These are phyloP conservation scores for Pardalotus punctatus DNA, from an alignment of 2,113 vertebrate genomes.

Conservation along the genomic window DNA sequence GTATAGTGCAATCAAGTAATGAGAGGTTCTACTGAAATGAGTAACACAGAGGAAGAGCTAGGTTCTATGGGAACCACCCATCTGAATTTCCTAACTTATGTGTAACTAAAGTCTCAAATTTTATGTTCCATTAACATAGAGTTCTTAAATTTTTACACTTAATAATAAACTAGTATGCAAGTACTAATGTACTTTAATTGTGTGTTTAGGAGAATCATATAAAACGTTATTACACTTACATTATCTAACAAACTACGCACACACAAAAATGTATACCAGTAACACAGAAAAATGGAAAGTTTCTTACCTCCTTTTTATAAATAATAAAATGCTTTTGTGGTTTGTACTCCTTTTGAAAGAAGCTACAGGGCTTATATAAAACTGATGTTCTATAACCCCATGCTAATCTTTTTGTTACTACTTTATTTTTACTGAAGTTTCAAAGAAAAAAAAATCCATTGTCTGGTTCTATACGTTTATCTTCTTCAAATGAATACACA, in stretches of 20 bases:
- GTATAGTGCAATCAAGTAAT: constrained; percentile 40
- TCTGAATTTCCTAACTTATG: constrained; percentile 11
- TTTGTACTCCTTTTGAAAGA: not conserved
- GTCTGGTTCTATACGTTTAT: not conserved
- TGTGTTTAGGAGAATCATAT: constrained; percentile 19
- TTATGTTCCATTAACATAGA: constrained; percentile 16
- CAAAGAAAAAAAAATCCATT: constrained; percentile 17
- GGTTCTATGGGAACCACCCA: constrained; percentile 53
- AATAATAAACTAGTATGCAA: constrained; percentile 4
- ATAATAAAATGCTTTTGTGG: constrained; percentile 16
- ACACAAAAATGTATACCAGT: not conserved
- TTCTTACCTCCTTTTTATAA: constrained; percentile 14
- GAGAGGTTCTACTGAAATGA: constrained; percentile 46
- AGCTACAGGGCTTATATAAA: not conserved
- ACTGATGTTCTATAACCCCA: constrained; percentile 2
- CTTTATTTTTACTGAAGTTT: constrained; percentile 41
- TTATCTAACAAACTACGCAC: not conserved
- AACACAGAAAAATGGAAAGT: not conserved
- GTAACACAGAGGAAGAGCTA: constrained; percentile 42
- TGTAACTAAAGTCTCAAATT: constrained; percentile 44
- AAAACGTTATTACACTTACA: constrained; percentile 8
- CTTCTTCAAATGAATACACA: not conserved
- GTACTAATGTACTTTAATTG: constrained; percentile 34
- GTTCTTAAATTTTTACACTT: constrained; percentile 23
- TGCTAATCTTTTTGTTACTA: constrained; percentile 26